Evolutionary conservation across 2,888 invertebrate genomes (phyloP).

Genomic region (Leptopilina drosophilae): DNA sequence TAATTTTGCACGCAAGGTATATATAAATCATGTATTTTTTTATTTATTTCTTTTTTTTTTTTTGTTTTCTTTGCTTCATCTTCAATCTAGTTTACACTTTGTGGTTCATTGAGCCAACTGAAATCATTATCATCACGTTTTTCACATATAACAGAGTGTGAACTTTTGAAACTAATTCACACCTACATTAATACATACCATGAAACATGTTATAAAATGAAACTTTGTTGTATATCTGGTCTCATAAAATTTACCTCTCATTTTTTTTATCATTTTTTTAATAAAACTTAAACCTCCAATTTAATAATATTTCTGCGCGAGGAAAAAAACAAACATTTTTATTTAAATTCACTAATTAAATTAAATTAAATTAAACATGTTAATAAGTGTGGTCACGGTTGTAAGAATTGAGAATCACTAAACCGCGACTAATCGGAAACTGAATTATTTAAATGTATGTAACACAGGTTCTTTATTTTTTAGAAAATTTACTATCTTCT

Average conservation of each 20-base stretch:
- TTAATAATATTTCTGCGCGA: too few relatives aligned
- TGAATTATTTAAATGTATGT: conserved; percentile 10
- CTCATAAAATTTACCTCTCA: too few relatives aligned
- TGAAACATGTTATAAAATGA: neutral
- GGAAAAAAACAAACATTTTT: neutral
- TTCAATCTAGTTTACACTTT: conserved; percentile 20
- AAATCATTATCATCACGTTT: conserved; percentile 3
- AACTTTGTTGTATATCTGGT: neutral
- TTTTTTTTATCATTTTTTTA: too few relatives aligned
- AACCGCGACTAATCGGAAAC: conserved; percentile 12
- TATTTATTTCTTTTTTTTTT: neutral
- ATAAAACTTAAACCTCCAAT: too few relatives aligned
- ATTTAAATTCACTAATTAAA: conserved; percentile 11
- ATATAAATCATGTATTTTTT: neutral
- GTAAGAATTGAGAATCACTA: neutral
- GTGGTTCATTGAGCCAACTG: conserved; percentile 15
- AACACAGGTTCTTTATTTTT: neutral
- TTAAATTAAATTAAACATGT: conserved; percentile 3
- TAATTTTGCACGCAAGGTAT: conserved; percentile 1
- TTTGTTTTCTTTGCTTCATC: neutral
- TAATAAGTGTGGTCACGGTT: neutral
- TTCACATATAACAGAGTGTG: neutral
- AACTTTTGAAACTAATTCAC: conserved; percentile 34
- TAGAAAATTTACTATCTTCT: neutral
- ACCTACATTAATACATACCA: neutral